Percentiles rank a stretch among this genome's conserved stretches.
These are phyloP conservation scores for Larimichthys polyactis DNA, from an alignment of 2,113 vertebrate genomes.

Conservation along the genomic window DNA sequence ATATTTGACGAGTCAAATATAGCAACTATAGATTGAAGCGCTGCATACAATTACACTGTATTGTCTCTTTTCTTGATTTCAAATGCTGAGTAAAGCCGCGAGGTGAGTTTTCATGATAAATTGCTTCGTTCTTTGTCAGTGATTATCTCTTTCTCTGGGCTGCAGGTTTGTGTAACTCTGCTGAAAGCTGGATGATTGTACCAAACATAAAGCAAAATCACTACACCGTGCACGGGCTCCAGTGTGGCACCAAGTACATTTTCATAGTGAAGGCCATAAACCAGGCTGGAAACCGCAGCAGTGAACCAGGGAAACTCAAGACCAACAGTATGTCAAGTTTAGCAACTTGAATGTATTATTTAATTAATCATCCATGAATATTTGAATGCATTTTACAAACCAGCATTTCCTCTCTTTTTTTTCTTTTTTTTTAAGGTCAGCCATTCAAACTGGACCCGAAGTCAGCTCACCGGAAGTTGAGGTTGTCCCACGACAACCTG, in stretches of 20 bases:
- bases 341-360: neutral
- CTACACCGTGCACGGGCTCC: conserved; percentile 97
- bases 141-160: conserved; percentile 44
- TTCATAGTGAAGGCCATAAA: conserved; percentile 99
- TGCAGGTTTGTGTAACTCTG: conserved; percentile 97
- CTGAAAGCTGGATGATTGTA: conserved; percentile 99
- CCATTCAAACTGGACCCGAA: conserved; percentile 98
- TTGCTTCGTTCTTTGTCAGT: conserved; percentile 26
- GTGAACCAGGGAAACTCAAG: conserved; percentile 94
- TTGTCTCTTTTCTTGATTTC: conserved; percentile 22
- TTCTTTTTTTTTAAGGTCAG: conserved; percentile 86
- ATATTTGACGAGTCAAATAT: conserved; percentile 53
- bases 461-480: conserved; percentile 95
- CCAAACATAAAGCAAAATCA: conserved; percentile 99
- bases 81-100: neutral
- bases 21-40: conserved; percentile 37
- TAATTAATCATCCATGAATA: neutral
- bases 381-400: neutral
- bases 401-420: neutral
- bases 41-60: conserved; percentile 5
- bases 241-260: conserved; percentile 98
- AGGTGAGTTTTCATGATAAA: neutral
- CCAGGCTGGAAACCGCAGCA: conserved; percentile 96
- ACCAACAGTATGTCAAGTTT: conserved; percentile 92
- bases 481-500: conserved; percentile 96